Percentiles rank a stretch among this genome's conserved stretches.
Evolutionary conservation across 2,797 vertebrate species (phyloP).

Genomic region (Cyprinella venusta): DNA sequence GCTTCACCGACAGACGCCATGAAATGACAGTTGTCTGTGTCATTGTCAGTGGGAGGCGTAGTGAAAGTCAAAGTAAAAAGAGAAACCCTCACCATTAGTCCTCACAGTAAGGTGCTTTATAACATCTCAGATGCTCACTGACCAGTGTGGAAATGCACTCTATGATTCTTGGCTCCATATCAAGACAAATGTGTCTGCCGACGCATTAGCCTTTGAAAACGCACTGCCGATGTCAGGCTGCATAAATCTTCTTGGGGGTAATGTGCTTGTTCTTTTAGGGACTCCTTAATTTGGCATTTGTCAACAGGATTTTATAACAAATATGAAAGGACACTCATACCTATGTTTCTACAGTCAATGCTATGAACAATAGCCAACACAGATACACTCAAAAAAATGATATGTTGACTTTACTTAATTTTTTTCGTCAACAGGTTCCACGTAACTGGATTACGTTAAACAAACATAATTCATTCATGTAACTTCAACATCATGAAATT

Average conservation of each 20-base stretch:
- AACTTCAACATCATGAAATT: too few species aligned
- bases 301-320: constrained; percentile 17
- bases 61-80: neutral
- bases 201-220: constrained; percentile 28
- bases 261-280: constrained; percentile 19
- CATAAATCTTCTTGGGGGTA: constrained; percentile 32
- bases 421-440: too few species aligned
- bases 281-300: constrained; percentile 32
- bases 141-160: constrained; percentile 23
- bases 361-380: neutral
- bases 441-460: too few species aligned
- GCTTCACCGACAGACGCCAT: neutral
- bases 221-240: constrained; percentile 25
- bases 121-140: constrained; percentile 16
- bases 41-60: neutral
- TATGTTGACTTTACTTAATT: too few species aligned
- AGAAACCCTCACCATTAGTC: neutral
- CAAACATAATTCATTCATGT: too few species aligned
- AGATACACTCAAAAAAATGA: too few species aligned
- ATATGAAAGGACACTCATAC: constrained; percentile 9
- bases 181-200: constrained; percentile 35
- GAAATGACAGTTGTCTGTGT: constrained; percentile 8
- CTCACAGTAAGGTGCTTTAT: neutral
- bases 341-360: constrained; percentile 14
- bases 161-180: neutral